Evolutionary conservation across 2,888 invertebrate species (phyloP), one percentile per base, ranked within the genome.

Genomic region (Lysandra coridon): DNA sequence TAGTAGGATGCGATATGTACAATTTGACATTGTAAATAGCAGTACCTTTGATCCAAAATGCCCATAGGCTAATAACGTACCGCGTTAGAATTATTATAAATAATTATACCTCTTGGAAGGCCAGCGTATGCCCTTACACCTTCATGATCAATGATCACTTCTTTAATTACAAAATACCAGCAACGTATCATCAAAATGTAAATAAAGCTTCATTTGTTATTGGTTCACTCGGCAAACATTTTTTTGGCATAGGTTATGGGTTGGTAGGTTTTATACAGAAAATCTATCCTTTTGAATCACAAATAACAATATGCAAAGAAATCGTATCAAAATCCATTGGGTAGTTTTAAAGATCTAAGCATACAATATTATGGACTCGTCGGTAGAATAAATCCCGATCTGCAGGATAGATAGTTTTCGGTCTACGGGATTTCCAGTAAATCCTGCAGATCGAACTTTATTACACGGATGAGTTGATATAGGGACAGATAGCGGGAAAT

Each of bases 81-180:
- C 10, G 33, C 23, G 30, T 57, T 53, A 76, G 75, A 75, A 75
- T 75, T 75, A 75, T 76, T 57, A 57, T 53, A 76, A 30, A 76
- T 76, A 76, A 76, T 76, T 76, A 76, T 57, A 76, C 76, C 76
- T 76, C 76, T 76, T 57, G 53, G 57, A 76, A 76, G 49, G 76
- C 53, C 76, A 57, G 10, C 2, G 53, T 17, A 33, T 76, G 76
- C 76, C 76, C 76, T 76, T 76, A 76, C 33, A 33, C 33, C 30
- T 76, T 49, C 44, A 44, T 74, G 74, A 74, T 74, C 44, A 74
- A 69, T 69, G 69, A 69, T 37, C 69, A 69, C 69, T 69, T 69
- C 69, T 69, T 37, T 69, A 37, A 69, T 69, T 69, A 69, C 69
- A 69, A 69, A 37, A 37, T 69, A 69, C 69, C 69, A 14, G 10